Conservation (phyloP, 2,113 vertebrate species). For the zebrafish (Danio rerio) region GRCz12tu NC_133185.1:41488001-41488500, state of each 20-base stretch:
- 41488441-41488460: neutral
- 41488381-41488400: too few species aligned
- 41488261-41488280: neutral
- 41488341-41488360: too few species aligned
- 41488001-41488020: neutral
- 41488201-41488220: slow-evolving; percentile 40
- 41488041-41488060: neutral
- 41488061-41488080: neutral
- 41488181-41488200: slow-evolving; percentile 67
- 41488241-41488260: slow-evolving; percentile 18
- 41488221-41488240: slow-evolving; percentile 18
- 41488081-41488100: neutral
- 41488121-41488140: neutral
- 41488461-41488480: neutral
- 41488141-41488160: slow-evolving; percentile 44
- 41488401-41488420: too few species aligned
- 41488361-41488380: too few species aligned
- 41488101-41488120: neutral
- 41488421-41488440: neutral
- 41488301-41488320: neutral
- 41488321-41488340: too few species aligned
- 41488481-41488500: neutral
- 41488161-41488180: slow-evolving; percentile 56
- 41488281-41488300: neutral
- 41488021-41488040: neutral